Evolutionary conservation across 2,113 vertebrate genomes (phyloP), one percentile per base, ranked within the genome.

Genomic region (Hirundichthys speculiger): DNA sequence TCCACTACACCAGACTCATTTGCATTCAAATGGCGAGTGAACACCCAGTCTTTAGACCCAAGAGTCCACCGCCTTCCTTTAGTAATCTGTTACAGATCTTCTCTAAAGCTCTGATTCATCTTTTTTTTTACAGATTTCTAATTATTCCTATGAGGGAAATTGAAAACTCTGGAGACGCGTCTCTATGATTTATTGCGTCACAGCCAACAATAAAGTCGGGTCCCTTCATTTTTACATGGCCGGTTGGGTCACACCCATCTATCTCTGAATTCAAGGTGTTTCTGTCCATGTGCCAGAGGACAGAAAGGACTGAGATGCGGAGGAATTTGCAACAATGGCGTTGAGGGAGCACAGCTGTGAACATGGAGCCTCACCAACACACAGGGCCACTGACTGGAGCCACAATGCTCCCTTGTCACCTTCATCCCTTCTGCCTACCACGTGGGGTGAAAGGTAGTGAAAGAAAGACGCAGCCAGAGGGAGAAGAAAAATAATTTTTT

Each of bases 21-120:
- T 90, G 86, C 90, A 93, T 93, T 92, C 91, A 91, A 91, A 92
- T 89, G 82, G 90, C 71, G 86, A 90, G 82, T 81, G 85, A 84
- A 91, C 88, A 83, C 85, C 81, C 85, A 67, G 80, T 86, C 84
- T 86, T 90, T 89, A 79, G 72, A 86, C 72, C 75, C 77, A 84
- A 73, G 88, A 81, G 75, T 85, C 76, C 75, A 65, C 79, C 79
- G 73, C 64, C 75, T 77, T 64, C 65, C 57, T 76, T 80, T 58
- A 64, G 68, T 72, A 77, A 82, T 45, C 60, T 63, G 56, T 80
- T 59, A 77, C 53, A 56, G 43, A 10, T 34, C 30, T 34, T 9
- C 27, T 79, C 51, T 59, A 54, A 68, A 55, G 39, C 43, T 62
- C 19, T 75, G 63, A 64, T 87, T 83, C 62, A 82, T 83, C 75